Evolutionary conservation across 2,113 vertebrate genomes (phyloP), one percentile per base, ranked within the genome.

Genomic region (Maccullochella peelii): DNA sequence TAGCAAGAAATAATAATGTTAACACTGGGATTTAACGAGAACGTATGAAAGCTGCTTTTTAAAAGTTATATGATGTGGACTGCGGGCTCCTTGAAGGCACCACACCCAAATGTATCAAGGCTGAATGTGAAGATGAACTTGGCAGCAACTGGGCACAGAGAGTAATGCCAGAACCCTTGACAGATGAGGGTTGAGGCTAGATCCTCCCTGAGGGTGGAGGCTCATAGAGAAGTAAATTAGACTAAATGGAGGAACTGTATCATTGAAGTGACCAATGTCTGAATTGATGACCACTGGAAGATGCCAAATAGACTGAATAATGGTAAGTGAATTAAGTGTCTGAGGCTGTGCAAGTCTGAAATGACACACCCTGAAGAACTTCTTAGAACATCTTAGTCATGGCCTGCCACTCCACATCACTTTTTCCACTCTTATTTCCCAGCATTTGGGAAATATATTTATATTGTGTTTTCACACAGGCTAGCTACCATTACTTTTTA

Each of bases 171-270:
- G 73, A 83, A 36, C 23, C 18, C 44, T 66, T 76, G 62, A 86
- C 75, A 57, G 79, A 88, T 63, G 80, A 87, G 66, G 69, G 55
- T 12, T n/a, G 72, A 83, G 42, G 63, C 49, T 52, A 72, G 76
- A 73, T 71, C 74, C 59, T 86, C 70, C 16, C 52, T 57, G 36
- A 79, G 80, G 68, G 82, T 44, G 75, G 70, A 82, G 79, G 72
- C 77, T 82, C 68, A 42, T 2, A 54, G 58, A 70, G 49, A 82
- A 84, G 70, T 83, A 79, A 82, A 82, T 85, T 73, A 83, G 16
- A 62, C 76, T 81, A 86, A 89, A 86, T 85, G 81, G 79, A 83
- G 63, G 55, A 62, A 83, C 52, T 75, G 83, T 82, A 85, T 86
- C 86, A 81, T 77, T 72, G 25, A 61, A 86, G 77, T 78, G 83